Conservation (phyloP, 1,140 invertebrate genomes). For the Mercenaria mercenaria region DNA sequence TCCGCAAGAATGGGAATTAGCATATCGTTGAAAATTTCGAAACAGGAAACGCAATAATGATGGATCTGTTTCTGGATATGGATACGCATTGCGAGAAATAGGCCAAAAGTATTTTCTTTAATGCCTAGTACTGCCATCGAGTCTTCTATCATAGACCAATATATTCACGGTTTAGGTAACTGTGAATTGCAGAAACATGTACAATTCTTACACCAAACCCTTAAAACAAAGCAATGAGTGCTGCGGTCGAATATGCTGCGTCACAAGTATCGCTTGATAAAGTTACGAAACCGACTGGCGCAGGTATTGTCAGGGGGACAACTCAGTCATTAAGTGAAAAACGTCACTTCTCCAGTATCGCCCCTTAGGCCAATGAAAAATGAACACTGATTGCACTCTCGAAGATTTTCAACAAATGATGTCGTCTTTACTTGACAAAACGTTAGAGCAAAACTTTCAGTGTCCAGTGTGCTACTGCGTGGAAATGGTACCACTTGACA, state of each 20-base stretch:
- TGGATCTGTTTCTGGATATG: conserved; percentile 48
- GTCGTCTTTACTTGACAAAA: not conserved
- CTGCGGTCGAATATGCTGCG: conserved; percentile 21
- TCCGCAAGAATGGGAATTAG: conserved; percentile 29
- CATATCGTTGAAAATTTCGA: conserved; percentile 50
- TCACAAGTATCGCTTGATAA: conserved; percentile 18
- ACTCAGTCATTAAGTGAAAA: not conserved
- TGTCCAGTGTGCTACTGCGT: too few relatives aligned
- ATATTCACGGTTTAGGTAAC: conserved; percentile 20
- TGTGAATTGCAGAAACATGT: conserved; percentile 54
- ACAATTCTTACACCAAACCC: conserved; percentile 10
- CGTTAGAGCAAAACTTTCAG: not conserved
- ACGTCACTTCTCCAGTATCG: not conserved
- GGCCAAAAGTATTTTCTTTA: conserved; percentile 41
- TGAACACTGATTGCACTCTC: not conserved
- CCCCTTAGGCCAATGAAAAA: conserved; percentile 8
- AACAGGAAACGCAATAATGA: conserved; percentile 1
- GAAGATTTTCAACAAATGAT: conserved; percentile 33
- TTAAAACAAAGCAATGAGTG: conserved; percentile 23
- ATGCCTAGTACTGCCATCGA: conserved; percentile 2
- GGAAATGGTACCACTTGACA: too few relatives aligned
- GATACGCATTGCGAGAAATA: conserved; percentile 38
- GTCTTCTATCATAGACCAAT: conserved; percentile 23
- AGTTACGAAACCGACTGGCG: not conserved
- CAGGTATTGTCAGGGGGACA: not conserved